Evolutionary conservation across 2,113 vertebrate species (phyloP), one percentile per base, ranked within the genome.

Genomic region (Embiotoca jacksoni): DNA sequence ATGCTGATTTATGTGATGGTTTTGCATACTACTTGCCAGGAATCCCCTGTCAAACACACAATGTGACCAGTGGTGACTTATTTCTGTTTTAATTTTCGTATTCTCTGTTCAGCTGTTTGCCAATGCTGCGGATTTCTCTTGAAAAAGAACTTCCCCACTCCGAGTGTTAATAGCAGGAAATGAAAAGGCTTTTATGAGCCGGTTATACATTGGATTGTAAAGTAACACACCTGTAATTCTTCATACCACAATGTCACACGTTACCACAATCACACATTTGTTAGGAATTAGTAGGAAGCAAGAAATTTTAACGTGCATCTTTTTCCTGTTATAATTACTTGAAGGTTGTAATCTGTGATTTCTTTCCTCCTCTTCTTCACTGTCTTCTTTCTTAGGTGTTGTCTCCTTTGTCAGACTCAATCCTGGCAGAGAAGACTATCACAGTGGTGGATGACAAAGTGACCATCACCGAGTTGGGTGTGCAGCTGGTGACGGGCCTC

Each of bases 341-440:
- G 23, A 49, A 16, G 39, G 41, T 44, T 66, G 46, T 68, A 39
- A 44, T 57, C 15, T 60, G 11, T 44, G 36, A 50, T 68, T 2
- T 56, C 5, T 56, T 55, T 56, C 23, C 3, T 37, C 3, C 33
- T 37, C 5, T 4, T 31, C 3, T 55, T 61, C 5, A 1, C 47
- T 44, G 47, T 70, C 60, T 32, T 49, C 16, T 65, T 36, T 74
- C 23, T 14, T 85, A 99, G 97, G 98, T 99, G 66, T 81, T 99
- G 80, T 99, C 97, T 71, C 97, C 97, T 3, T 83, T 99, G 60
- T 99, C 97, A 0, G 97, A 98, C 94, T 97, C 98, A 44, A 99
- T 99, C 93, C 92, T 99, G 94, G 98, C 97, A 1, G 98, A 99
- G 94, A 98, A 96, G 92, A 97, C 97, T 0, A 93, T 99, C 74